These are phyloP conservation scores for Pseudolaguvia tuberculata DNA, from an alignment of 2,113 vertebrate genomes.

Conservation along the genomic window DNA sequence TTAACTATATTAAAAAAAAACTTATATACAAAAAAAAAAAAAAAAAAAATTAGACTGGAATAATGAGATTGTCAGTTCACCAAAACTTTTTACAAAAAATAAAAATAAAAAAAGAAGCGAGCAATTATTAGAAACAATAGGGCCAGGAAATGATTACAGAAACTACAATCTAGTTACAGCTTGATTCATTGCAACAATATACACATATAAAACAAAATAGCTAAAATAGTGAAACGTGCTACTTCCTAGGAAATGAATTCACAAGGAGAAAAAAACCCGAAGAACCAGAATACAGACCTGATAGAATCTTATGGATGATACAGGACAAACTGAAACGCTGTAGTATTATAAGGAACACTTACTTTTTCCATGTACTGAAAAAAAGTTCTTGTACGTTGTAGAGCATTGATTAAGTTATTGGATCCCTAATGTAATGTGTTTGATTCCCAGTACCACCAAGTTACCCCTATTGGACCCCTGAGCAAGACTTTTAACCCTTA, in stretches of 20 bases:
- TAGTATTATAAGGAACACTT: background rate
- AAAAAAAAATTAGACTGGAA: background rate
- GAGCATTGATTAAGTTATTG: too few species aligned
- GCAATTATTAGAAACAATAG: conserved; percentile 21
- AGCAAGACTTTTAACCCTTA: too few species aligned
- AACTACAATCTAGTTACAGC: background rate
- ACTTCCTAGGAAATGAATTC: background rate
- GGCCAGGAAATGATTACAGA: background rate
- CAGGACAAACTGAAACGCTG: background rate
- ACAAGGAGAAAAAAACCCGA: background rate
- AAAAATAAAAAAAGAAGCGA: background rate
- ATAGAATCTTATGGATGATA: background rate
- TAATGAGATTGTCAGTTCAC: background rate
- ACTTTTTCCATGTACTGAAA: too few species aligned
- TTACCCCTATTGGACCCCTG: too few species aligned
- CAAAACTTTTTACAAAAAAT: background rate
- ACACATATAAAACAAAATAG: background rate
- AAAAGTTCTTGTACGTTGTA: too few species aligned
- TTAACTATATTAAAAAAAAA: conserved; percentile 9
- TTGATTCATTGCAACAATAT: background rate
- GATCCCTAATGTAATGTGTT: too few species aligned
- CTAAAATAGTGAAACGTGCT: background rate
- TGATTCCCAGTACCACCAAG: too few species aligned
- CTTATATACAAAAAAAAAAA: background rate
- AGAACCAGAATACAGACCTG: background rate